A percentile compares a stretch with the other conserved stretches of the same genome.
phyloP scores from a whole-genome alignment of 92 coral and sea anemone species.

The Phymanthus crucifer region DNA sequence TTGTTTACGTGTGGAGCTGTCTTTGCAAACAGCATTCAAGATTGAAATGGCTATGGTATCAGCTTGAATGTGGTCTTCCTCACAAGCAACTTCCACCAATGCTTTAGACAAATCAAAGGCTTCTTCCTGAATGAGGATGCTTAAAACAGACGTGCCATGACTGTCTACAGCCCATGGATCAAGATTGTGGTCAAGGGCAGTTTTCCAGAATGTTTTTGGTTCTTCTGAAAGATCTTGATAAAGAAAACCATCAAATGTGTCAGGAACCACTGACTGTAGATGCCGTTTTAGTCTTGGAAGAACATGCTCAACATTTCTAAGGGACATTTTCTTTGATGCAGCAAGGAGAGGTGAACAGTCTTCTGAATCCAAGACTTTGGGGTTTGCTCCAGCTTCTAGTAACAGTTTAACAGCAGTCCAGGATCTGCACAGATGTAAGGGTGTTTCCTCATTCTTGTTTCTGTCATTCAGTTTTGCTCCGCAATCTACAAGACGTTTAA shows the following conservation, averaged over 20 bases:
- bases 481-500: constrained; percentile 12
- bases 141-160: constrained; percentile 5
- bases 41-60: not conserved
- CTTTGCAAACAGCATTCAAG: not conserved
- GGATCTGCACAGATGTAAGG: not conserved
- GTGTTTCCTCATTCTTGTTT: constrained; percentile 3
- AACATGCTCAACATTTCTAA: not conserved
- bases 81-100: not conserved
- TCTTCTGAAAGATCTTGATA: constrained; percentile 21
- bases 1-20: not conserved
- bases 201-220: constrained; percentile 10
- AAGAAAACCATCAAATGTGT: not conserved
- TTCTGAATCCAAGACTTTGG: constrained; percentile 2
- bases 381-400: constrained; percentile 25
- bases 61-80: not conserved
- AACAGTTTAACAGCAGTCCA: constrained; percentile 28
- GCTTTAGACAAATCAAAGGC: not conserved
- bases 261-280: too few relatives aligned
- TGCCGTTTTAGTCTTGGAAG: not conserved
- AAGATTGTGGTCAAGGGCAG: not conserved
- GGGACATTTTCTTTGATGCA: not conserved
- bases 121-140: not conserved
- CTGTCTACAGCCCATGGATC: constrained; percentile 24
- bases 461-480: constrained; percentile 18
- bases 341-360: constrained; percentile 18